Base-by-base conservation (phyloP, 2,888 invertebrate genomes). In the Oxytorus armatus region DNA sequence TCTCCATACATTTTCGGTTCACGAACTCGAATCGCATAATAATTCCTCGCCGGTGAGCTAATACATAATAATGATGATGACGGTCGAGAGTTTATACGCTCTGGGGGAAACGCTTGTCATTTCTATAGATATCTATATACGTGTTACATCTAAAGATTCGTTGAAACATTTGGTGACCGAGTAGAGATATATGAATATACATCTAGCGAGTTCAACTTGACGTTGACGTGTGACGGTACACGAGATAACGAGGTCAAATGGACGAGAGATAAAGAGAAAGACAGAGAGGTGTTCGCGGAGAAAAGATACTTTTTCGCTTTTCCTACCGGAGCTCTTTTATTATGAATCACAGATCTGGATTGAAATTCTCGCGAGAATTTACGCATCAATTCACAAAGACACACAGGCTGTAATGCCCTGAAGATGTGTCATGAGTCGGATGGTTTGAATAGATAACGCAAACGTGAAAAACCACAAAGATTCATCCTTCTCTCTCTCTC, bases 51-150 rank as follows among this genome's bases (percentile, higher is more conserved):
- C n/a, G 16, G 39, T 51, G 65, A 25, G 51, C 63, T 70, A 49
- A 70, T 74, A 75, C 69, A 70, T 75, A 65, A 79, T 79, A 79
- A 79, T 70, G 42, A 69, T 63, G 36, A 53, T n/a, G 23, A 53
- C 39, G 57, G 21, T 44, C 49, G 47, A 23, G 55, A 14, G 7
- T 61, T 61, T 18, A 42, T 42, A 39, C 18, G 42, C 5, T 3
- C 44, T 49, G 42, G 16, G 70, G 11, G 66, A 66, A 42, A 25
- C 16, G 21, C 21, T 11, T 23, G 16, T 29, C 36, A 63, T 70
- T 63, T 79, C 69, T 65, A 69, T 63, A 75, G n/a, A n/a, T n/a
- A n/a, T n/a, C n/a, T n/a, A n/a, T n/a, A n/a, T n/a, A n/a, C n/a
- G n/a, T n/a, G n/a, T n/a, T n/a, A n/a, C n/a, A n/a, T n/a, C n/a